Percentiles rank a stretch among this genome's conserved stretches.
Conservation (phyloP, 2,888 invertebrate genomes). For the Herminia tarsipennalis region DNA sequence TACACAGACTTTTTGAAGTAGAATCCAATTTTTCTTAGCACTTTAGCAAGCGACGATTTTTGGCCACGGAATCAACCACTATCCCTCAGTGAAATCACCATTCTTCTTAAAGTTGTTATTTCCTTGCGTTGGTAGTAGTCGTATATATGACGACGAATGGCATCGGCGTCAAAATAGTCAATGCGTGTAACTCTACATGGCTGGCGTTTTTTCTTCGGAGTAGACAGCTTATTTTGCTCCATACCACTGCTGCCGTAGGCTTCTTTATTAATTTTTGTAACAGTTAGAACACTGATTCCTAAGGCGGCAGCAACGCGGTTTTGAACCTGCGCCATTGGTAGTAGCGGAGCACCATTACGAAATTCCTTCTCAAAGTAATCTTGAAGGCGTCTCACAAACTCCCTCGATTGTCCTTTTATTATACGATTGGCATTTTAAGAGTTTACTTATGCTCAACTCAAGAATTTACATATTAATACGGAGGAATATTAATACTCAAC, state of each 20-base stretch:
- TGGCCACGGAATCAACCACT: constrained; percentile 13
- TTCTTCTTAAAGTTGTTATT: too few species aligned
- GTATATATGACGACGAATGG: constrained; percentile 12
- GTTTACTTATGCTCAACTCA: background rate
- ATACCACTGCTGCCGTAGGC: constrained; percentile 8
- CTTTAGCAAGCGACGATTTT: constrained; percentile 4
- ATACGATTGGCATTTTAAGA: background rate
- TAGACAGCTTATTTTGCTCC: constrained; percentile 8
- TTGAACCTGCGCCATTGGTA: constrained; percentile 20
- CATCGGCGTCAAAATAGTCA: constrained; percentile 13
- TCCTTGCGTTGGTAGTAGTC: too few species aligned
- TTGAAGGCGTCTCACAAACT: background rate
- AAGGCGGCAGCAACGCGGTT: constrained; percentile 18
- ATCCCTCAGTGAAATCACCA: constrained; percentile 11
- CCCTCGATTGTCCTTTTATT: background rate
- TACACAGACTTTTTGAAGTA: constrained; percentile 15
- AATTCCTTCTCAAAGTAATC: too few species aligned
- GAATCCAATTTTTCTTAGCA: constrained; percentile 14
- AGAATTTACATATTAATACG: too few species aligned
- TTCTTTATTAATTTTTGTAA: constrained; percentile 10
- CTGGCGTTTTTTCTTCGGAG: constrained; percentile 14
- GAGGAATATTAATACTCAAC: too few species aligned
- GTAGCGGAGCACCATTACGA: constrained; percentile 11
- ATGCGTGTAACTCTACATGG: constrained; percentile 1
- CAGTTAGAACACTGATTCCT: constrained; percentile 10